Conservation (phyloP, 2,797 vertebrate genomes). For the Columba guinea region DNA sequence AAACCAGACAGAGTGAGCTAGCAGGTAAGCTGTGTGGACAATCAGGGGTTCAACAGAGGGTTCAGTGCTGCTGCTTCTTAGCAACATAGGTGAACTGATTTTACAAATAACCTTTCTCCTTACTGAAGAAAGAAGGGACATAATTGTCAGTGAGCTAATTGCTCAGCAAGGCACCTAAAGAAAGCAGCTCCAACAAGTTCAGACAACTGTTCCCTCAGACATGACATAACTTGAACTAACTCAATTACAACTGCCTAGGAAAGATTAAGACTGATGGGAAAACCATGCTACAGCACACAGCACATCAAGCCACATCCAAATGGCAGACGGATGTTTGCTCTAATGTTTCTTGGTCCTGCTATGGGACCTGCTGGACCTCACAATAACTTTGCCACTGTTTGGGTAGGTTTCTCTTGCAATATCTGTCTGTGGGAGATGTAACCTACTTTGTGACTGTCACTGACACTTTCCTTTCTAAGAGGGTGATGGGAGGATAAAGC, state of each 20-base stretch:
- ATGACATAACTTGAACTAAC: not conserved
- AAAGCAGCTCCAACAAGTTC: not conserved
- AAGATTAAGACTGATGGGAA: not conserved
- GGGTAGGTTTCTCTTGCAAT: not conserved
- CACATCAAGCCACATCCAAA: not conserved
- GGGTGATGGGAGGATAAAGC: not conserved
- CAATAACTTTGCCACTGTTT: not conserved
- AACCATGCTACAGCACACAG: not conserved
- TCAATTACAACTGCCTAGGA: not conserved
- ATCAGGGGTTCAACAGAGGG: not conserved
- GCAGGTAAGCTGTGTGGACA: not conserved
- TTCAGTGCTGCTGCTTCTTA: not conserved
- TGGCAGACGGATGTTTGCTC: not conserved
- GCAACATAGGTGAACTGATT: not conserved
- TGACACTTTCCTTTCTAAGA: not conserved
- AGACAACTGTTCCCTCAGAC: not conserved
- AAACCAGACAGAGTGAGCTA: not conserved
- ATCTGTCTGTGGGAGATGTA: not conserved
- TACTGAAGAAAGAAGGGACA: not conserved
- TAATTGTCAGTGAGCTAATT: not conserved
- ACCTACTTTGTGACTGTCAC: not conserved
- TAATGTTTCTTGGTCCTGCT: not conserved
- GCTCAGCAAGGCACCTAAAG: not conserved
- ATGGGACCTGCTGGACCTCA: not conserved
- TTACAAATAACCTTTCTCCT: not conserved